Evolutionary conservation across 2,113 vertebrate species (phyloP).

Genomic region (Chionis minor): DNA sequence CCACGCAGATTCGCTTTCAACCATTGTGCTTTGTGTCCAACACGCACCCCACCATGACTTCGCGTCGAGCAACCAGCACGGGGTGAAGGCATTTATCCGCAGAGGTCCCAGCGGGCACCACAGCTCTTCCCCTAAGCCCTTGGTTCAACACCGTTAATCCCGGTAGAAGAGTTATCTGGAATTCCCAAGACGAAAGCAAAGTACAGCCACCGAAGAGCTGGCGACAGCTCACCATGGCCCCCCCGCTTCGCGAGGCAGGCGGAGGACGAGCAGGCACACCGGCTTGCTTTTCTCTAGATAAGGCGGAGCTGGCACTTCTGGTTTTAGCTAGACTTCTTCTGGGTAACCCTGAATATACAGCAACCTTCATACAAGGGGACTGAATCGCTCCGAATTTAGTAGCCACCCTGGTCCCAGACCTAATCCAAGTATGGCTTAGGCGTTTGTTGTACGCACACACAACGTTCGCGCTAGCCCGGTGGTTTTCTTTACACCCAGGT

Average conservation of each 20-base stretch:
- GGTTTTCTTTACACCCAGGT: background rate
- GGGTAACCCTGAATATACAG: constrained; percentile 8
- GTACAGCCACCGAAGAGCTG: background rate
- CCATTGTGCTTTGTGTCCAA: constrained; percentile 79
- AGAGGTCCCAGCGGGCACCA: constrained; percentile 64
- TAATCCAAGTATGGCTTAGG: background rate
- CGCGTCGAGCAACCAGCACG: constrained; percentile 26
- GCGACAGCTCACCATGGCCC: background rate
- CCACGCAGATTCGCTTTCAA: constrained; percentile 44
- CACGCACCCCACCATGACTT: constrained; percentile 31
- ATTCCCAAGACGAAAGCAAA: constrained; percentile 42
- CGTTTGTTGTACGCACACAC: rapidly evolving
- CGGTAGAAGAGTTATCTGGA: constrained; percentile 21
- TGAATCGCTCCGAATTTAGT: background rate
- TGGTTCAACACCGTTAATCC: constrained; percentile 39
- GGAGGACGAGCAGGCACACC: constrained; percentile 39
- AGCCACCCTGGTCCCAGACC: background rate
- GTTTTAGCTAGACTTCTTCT: constrained; percentile 34
- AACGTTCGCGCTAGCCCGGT: background rate
- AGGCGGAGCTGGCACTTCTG: constrained; percentile 64
- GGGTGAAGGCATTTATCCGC: constrained; percentile 72
- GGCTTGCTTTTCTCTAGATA: constrained; percentile 45
- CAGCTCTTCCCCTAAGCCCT: constrained; percentile 75
- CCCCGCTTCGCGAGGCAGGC: background rate
- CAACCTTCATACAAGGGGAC: background rate